Percentiles rank a stretch among this genome's conserved stretches.
Conservation (phyloP, 2,113 vertebrate genomes). For the Struthidea cinerea region DNA sequence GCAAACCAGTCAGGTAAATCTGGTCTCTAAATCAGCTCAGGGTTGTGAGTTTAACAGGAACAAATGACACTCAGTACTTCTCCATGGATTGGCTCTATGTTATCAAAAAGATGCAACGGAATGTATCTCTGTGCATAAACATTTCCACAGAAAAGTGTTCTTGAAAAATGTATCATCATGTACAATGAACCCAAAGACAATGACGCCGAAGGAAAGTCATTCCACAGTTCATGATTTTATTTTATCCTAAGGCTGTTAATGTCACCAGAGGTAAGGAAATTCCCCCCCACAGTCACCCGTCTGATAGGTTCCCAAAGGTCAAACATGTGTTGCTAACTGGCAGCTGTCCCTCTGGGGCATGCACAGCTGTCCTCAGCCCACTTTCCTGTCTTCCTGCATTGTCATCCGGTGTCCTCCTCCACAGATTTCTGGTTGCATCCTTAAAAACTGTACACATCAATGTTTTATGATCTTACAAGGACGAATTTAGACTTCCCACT, state of each 20-base stretch:
- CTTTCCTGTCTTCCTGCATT: not conserved
- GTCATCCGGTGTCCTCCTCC: not conserved
- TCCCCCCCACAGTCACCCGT: not conserved
- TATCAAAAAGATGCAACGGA: not conserved
- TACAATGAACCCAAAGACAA: not conserved
- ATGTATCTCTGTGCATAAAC: not conserved
- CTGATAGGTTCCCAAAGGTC: not conserved
- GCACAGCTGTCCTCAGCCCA: not conserved
- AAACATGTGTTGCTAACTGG: not conserved
- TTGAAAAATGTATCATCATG: not conserved
- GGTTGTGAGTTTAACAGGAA: not conserved
- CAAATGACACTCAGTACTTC: not conserved
- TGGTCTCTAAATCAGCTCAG: not conserved
- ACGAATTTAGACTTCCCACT: not conserved
- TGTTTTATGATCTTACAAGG: not conserved
- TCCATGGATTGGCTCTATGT: not conserved
- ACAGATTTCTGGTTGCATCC: not conserved
- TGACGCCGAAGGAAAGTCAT: not conserved
- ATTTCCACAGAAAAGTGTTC: not conserved
- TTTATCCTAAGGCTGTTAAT: not conserved
- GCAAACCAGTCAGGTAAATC: not conserved
- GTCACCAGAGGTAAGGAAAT: not conserved
- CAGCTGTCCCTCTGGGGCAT: not conserved
- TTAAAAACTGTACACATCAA: not conserved
- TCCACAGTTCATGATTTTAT: not conserved